Percentiles rank a stretch among this genome's conserved stretches.
phyloP scores from a whole-genome alignment of 2,888 invertebrate species.

The Lucinisca nassula region DNA sequence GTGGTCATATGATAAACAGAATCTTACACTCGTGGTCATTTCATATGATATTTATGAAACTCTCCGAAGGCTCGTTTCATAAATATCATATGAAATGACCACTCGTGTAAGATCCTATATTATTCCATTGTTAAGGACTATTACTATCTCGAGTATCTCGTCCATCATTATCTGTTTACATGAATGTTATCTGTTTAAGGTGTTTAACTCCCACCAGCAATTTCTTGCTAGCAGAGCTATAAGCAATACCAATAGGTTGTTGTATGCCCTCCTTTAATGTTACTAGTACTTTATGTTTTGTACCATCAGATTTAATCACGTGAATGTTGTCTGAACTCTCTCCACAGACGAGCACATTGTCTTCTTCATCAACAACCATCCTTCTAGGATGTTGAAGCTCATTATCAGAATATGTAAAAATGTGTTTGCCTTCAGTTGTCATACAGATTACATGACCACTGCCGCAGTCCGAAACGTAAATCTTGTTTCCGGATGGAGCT shows the following conservation, averaged over 20 bases:
- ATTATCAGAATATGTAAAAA: not conserved
- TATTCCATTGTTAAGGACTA: too few species aligned
- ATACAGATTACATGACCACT: not conserved
- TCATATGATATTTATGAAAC: too few species aligned
- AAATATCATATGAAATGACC: too few species aligned
- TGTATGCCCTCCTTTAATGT: not conserved
- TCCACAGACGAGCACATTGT: not conserved
- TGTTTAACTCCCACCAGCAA: not conserved
- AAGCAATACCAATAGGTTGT: not conserved
- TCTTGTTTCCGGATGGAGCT: not conserved
- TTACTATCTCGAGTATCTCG: too few species aligned
- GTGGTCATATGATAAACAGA: too few species aligned
- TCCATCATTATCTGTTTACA: too few species aligned
- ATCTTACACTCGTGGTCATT: too few species aligned
- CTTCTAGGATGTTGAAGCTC: not conserved
- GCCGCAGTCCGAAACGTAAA: not conserved
- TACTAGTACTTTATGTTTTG: not conserved
- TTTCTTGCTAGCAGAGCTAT: not conserved
- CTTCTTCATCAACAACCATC: not conserved
- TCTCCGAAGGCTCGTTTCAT: too few species aligned
- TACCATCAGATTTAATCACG: not conserved
- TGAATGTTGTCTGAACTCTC: not conserved
- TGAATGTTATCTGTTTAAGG: too few species aligned
- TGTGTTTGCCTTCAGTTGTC: not conserved
- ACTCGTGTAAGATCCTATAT: too few species aligned